Base-by-base conservation (phyloP, 2,113 vertebrate species). In the Melanostigma gelatinosum region DNA sequence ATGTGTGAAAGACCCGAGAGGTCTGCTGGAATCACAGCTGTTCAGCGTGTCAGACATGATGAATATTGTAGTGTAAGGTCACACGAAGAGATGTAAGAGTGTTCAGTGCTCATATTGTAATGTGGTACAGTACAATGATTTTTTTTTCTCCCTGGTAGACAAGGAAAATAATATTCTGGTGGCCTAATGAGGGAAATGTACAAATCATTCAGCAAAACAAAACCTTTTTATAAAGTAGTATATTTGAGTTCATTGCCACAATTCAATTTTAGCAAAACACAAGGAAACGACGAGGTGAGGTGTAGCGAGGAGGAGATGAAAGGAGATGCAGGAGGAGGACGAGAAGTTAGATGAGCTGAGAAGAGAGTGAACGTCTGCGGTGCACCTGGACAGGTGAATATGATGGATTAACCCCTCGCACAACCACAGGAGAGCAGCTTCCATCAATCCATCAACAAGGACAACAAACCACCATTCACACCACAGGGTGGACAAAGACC, bases 381-480 rank as follows among this genome's bases (percentile, higher is more conserved):
- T 4, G 40, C 72, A 84, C 77, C 67, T 82, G 83, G 64, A 87
- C 85, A 87, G 85, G 73, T 85, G 83, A 91, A 75, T 92, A 89
- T 92, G 90, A 93, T 89, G 61, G 63, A 93, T 89, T 40, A 84
- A 77, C 73, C 48, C 73, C 77, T 82, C 84, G 79, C 66, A 87
- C 79, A 89, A 86, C 91, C 13, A 24, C 92, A 88, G 91, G 90
- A 83, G 88, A 82, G 81, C 85, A 67, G 75, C 8, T 71, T 75
- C 63, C 27, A 85, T 91, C 83, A 77, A 93, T 93, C 87, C 82
- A 92, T 93, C 91, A 92, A 58, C 74, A 24, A 27, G 20, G 82
- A 88, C 86, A 80, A 60, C 58, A 24, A 55, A 72, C 81, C 79
- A 93, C 91, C 90, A 91, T 88, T 93, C 91, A 91, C 89, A 84